Conservation (phyloP, 1,140 invertebrate genomes). For the Diabrotica undecimpunctata region DNA sequence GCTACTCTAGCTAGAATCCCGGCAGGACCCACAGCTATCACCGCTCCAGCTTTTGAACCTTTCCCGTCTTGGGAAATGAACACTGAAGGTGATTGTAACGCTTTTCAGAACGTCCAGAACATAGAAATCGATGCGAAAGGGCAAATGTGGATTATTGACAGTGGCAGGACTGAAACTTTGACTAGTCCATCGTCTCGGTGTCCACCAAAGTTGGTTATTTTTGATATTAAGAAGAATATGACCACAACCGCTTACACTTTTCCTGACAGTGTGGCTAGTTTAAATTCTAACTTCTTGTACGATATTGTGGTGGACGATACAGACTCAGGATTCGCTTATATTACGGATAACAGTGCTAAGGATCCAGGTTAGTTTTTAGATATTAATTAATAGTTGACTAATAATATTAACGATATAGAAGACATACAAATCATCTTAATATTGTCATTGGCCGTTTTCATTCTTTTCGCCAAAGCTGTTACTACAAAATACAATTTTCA, state of each 20-base stretch:
- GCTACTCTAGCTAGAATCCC: conserved; percentile 62
- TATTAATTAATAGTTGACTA: no score
- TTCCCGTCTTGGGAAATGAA: conserved; percentile 71
- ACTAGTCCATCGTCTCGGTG: conserved; percentile 50
- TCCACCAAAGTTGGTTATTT: conserved; percentile 61
- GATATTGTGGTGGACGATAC: conserved; percentile 67
- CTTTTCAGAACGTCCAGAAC: conserved; percentile 68
- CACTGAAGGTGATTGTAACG: conserved; percentile 56
- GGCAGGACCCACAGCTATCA: conserved; percentile 47
- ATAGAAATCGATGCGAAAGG: conserved; percentile 66
- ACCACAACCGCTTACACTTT: conserved; percentile 56
- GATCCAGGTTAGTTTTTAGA: conserved; percentile 55
- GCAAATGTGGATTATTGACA: conserved; percentile 68
- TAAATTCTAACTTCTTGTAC: conserved; percentile 57
- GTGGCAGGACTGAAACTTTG: conserved; percentile 53
- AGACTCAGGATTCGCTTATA: conserved; percentile 64
- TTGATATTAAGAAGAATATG: conserved; percentile 55
- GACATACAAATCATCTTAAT: no score
- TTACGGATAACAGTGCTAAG: conserved; percentile 60
- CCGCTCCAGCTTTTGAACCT: conserved; percentile 58
- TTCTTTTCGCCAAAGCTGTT: no score
- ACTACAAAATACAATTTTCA: no score
- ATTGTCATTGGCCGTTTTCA: no score
- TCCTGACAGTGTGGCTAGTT: conserved; percentile 51
- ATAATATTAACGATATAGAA: no score